A percentile compares a stretch with the other conserved stretches of the same genome.
These are phyloP conservation scores for Anguilla rostrata DNA, from an alignment of 2,113 vertebrate species.

Conservation along the genomic window DNA sequence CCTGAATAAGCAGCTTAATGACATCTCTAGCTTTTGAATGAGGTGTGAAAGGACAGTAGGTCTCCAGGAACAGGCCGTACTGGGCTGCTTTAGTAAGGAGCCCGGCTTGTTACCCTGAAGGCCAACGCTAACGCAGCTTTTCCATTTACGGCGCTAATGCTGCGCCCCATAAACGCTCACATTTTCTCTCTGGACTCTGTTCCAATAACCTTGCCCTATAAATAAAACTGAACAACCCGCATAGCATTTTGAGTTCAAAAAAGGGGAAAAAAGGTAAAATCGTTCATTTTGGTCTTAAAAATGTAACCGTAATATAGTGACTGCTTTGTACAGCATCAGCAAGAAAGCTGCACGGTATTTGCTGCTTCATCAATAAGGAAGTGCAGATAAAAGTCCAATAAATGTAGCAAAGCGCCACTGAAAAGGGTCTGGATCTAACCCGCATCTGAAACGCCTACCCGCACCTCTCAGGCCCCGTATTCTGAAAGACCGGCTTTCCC, in stretches of 20 bases:
- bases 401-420: background rate
- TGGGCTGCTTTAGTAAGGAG: background rate
- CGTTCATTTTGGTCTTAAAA: background rate
- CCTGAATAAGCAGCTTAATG: no score
- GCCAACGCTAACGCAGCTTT: background rate
- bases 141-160: background rate
- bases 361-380: background rate
- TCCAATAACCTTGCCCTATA: background rate
- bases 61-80: no score
- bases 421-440: background rate
- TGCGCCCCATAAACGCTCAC: background rate
- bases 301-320: background rate
- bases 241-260: background rate
- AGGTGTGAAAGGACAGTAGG: no score
- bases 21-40: no score
- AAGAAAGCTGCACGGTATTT: background rate
- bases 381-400: background rate
- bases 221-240: background rate
- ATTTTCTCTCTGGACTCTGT: background rate
- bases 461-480: no score
- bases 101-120: background rate
- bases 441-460: no score
- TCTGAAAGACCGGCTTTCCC: background rate
- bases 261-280: background rate
- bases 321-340: background rate